These are phyloP conservation scores for Stictocephala bisonia DNA, from an alignment of 2,888 invertebrate genomes.

Conservation along the genomic window DNA sequence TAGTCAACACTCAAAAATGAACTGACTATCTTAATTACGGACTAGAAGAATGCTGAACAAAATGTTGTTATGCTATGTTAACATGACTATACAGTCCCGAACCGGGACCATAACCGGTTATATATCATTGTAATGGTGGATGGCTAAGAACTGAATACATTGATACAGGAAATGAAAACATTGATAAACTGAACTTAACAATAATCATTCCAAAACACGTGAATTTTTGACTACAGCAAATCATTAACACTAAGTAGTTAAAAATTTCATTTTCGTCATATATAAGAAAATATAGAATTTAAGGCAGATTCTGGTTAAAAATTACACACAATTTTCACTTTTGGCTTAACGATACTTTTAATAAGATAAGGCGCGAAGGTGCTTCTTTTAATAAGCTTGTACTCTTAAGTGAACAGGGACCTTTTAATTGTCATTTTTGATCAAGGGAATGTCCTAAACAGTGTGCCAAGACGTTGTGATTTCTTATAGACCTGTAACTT, in stretches of 20 bases:
- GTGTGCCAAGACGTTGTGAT: slow-evolving; percentile 63
- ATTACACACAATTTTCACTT: slow-evolving; percentile 68
- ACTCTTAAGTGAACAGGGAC: slow-evolving; percentile 66
- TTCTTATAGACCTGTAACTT: slow-evolving; percentile 65
- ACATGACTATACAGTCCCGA: slow-evolving; percentile 47
- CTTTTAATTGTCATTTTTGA: slow-evolving; percentile 63
- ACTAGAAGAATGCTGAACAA: slow-evolving; percentile 48
- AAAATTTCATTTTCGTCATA: slow-evolving; percentile 65
- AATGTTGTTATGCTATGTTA: slow-evolving; percentile 49
- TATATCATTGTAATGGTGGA: slow-evolving; percentile 55
- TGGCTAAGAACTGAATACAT: slow-evolving; percentile 55
- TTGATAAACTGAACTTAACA: slow-evolving; percentile 57
- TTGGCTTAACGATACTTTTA: slow-evolving; percentile 64
- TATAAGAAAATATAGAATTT: slow-evolving; percentile 72
- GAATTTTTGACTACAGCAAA: slow-evolving; percentile 58
- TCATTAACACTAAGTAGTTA: slow-evolving; percentile 59
- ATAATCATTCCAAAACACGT: slow-evolving; percentile 58
- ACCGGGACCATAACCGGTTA: slow-evolving; percentile 40
- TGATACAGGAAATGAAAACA: slow-evolving; percentile 55
- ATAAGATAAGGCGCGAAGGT: slow-evolving; percentile 80
- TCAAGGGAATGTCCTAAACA: slow-evolving; percentile 70
- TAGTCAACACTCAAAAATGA: slow-evolving; percentile 51
- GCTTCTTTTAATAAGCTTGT: slow-evolving; percentile 77
- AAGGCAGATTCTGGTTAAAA: slow-evolving; percentile 74
- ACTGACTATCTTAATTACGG: slow-evolving; percentile 52